A percentile compares a stretch with the other conserved stretches of the same genome.
These are phyloP conservation scores for Chelonia mydas DNA, from an alignment of 2,797 vertebrate species.

Conservation along the genomic window DNA sequence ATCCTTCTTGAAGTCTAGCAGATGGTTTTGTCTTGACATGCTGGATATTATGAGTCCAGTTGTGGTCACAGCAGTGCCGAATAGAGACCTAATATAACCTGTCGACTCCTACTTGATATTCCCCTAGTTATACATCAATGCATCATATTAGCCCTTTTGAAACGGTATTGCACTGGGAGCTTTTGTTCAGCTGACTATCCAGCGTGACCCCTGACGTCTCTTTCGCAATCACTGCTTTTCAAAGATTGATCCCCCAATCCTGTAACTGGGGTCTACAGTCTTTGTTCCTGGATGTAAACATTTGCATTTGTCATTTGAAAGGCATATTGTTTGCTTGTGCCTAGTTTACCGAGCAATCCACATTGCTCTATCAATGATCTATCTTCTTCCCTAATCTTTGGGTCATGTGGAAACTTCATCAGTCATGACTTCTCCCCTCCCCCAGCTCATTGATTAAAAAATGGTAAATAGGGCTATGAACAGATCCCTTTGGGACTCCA, in stretches of 20 bases:
- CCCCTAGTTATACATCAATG: neutral
- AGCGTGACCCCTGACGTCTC: too few relatives aligned
- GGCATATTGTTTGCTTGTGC: neutral
- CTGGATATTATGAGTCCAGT: too few relatives aligned
- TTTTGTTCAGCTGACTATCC: neutral
- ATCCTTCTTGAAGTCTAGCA: neutral
- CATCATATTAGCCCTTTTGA: neutral
- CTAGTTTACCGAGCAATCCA: neutral
- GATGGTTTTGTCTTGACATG: too few relatives aligned
- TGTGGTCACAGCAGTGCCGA: neutral
- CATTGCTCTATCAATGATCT: neutral
- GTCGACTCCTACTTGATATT: neutral
- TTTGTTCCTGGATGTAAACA: neutral
- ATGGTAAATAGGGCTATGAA: neutral
- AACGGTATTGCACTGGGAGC: neutral
- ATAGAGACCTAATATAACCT: neutral
- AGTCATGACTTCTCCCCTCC: neutral
- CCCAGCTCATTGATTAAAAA: neutral
- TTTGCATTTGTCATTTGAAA: neutral
- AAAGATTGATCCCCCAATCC: neutral
- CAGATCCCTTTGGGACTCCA: accelerated
- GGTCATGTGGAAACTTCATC: neutral
- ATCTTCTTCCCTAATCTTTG: neutral
- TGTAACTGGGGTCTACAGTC: accelerated
- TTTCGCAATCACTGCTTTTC: neutral